Base-by-base conservation (phyloP, 1,140 invertebrate genomes). In the Polypedilum pembai region DNA sequence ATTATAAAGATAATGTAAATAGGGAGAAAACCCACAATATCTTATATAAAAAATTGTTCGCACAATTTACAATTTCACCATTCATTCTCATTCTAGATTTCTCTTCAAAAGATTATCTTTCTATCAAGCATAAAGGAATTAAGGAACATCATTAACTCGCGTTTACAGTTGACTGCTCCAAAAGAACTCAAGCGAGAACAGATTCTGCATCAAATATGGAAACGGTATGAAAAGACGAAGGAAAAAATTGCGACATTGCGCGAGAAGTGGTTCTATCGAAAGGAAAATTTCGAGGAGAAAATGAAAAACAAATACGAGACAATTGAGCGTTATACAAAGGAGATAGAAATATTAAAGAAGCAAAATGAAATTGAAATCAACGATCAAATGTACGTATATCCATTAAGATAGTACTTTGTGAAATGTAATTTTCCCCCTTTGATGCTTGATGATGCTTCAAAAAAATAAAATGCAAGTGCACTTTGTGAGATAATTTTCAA, bases 151-250 rank as follows among this genome's bases (percentile, higher is more conserved):
- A 41, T 69, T n/a, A 12, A 72, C 7, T 41, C 21, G 10, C 41
- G 40, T 8, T 12, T 74, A 12, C n/a, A 41, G n/a, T 33, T 66
- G 17, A 66, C 56, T 17, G 74, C 74, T 15, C 33, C 63, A 21
- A 66, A 74, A 24, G 74, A 24, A 40, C 41, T 72, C 5, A 66
- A 63, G 15, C 24, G 40, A 33, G 74, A 72, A n/a, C 40, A 74
- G 66, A 66, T 69, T 69, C 18, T 73, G 8, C 72, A 73, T 45
- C 21, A 73, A 73, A 73, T 41, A 8, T 74, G 56, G 41, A 41
- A 41, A 5, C 24, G 69, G 18, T 65, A 74, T 40, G 73, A 75
- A 69, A 41, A 74, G 8, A 18, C 40, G 8, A 75, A 74, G 40
- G 63, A 56, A 17, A 66, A 74, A 40, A 72, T 74, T 18, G n/a